phyloP scores from a whole-genome alignment of 2,888 invertebrate genomes.

The Colostygia pectinataria region DNA sequence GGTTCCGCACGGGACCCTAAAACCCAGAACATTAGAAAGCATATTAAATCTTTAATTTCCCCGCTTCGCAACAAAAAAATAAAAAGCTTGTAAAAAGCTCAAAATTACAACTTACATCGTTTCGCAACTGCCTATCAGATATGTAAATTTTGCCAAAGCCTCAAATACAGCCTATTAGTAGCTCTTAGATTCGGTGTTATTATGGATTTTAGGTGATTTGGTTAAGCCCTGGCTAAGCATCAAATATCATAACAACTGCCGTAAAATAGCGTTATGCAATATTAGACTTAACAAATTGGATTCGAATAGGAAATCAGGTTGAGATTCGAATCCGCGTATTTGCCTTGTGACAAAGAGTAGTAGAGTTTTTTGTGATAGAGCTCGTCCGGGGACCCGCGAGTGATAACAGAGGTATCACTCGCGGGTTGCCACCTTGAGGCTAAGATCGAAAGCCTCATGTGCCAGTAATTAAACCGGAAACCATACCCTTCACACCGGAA shows the following conservation, averaged over 20 bases:
- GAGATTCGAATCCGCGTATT: too few species aligned
- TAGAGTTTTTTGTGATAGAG: too few species aligned
- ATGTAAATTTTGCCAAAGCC: constrained; percentile 68
- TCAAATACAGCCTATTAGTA: constrained; percentile 63
- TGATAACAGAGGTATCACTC: too few species aligned
- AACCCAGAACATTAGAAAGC: constrained; percentile 58
- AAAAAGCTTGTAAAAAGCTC: constrained; percentile 43
- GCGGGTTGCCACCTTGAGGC: too few species aligned
- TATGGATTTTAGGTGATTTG: constrained; percentile 44
- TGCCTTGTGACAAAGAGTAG: too few species aligned
- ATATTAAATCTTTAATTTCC: constrained; percentile 62
- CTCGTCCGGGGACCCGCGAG: too few species aligned
- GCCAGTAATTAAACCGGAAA: too few species aligned
- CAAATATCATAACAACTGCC: background rate
- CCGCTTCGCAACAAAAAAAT: constrained; percentile 42
- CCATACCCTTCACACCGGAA: too few species aligned
- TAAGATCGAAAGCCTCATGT: too few species aligned
- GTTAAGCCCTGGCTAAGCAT: background rate
- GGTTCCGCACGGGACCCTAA: constrained; percentile 36
- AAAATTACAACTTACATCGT: constrained; percentile 57
- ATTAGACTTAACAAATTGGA: too few species aligned
- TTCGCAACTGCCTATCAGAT: constrained; percentile 71
- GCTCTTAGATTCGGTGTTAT: constrained; percentile 56
- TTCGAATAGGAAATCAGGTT: too few species aligned
- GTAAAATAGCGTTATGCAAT: background rate